Conservation (phyloP, 2,797 vertebrate genomes). For the Podargus strigoides region DNA sequence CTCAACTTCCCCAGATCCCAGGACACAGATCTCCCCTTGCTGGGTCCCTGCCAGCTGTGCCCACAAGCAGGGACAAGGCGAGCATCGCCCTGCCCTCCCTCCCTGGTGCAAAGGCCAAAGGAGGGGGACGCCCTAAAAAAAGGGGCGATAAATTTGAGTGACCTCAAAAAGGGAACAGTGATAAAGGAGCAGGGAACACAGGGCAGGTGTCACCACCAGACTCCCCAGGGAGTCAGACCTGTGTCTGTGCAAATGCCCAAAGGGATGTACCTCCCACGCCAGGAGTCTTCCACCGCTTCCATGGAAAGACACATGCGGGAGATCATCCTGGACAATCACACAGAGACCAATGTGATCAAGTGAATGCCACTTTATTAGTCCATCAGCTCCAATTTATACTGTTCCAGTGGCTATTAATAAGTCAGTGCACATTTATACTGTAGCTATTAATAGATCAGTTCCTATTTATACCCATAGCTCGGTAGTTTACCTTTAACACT, state of each 20-base stretch:
- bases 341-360: too few relatives aligned
- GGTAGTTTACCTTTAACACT: too few relatives aligned
- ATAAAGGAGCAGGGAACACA: background rate
- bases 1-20: background rate
- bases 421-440: too few relatives aligned
- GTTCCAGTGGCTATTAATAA: too few relatives aligned
- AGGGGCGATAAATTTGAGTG: background rate
- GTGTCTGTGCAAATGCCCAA: background rate
- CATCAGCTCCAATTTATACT: too few relatives aligned
- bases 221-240: background rate
- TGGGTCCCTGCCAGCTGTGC: accelerated
- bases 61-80: background rate
- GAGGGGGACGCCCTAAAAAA: background rate
- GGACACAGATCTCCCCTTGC: background rate
- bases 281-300: background rate
- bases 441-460: too few relatives aligned
- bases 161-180: background rate
- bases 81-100: accelerated
- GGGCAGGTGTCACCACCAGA: background rate
- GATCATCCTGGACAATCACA: too few relatives aligned
- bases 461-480: too few relatives aligned
- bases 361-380: too few relatives aligned
- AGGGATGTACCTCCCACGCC: background rate
- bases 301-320: too few relatives aligned
- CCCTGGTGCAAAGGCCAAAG: background rate